Percentiles rank a stretch among this genome's conserved stretches.
Conservation (phyloP, 2,113 vertebrate genomes). For the Pollachius pollachius region DNA sequence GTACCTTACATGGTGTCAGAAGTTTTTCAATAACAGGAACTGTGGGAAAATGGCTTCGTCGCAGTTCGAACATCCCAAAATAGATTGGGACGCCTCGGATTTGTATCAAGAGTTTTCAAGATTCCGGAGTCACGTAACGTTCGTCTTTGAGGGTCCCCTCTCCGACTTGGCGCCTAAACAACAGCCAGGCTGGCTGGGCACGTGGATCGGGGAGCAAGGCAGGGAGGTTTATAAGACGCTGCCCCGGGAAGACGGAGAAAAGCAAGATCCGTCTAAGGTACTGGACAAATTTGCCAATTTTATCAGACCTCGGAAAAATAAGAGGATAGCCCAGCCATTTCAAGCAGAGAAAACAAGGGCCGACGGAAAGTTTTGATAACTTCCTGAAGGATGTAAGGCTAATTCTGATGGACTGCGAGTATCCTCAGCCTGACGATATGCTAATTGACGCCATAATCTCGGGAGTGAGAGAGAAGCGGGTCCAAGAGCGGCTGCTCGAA, state of each 20-base stretch:
- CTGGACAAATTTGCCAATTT: not conserved
- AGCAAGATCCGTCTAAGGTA: no score
- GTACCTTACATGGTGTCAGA: no score
- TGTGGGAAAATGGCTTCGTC: no score
- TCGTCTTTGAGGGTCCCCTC: not conserved
- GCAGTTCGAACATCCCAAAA: no score
- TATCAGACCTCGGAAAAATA: not conserved
- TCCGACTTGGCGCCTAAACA: not conserved
- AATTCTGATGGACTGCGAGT: conserved; percentile 17
- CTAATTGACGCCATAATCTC: no score
- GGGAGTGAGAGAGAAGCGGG: conserved; percentile 8
- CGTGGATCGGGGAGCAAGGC: not conserved
- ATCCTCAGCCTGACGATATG: no score
- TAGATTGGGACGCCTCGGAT: no score
- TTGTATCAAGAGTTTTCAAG: no score
- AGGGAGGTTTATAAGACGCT: not conserved
- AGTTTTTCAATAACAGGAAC: no score
- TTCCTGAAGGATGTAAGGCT: conserved; percentile 19
- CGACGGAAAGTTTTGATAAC: conserved; percentile 19
- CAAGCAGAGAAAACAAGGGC: conserved; percentile 19
- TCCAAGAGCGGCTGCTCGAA: conserved; percentile 22
- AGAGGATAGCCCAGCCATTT: not conserved
- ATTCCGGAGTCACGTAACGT: not conserved
- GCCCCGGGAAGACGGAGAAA: not conserved
- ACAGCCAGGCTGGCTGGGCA: not conserved